Evolutionary conservation across 2,113 vertebrate species (phyloP), one percentile per base, ranked within the genome.

Genomic region (Ameiurus melas): DNA sequence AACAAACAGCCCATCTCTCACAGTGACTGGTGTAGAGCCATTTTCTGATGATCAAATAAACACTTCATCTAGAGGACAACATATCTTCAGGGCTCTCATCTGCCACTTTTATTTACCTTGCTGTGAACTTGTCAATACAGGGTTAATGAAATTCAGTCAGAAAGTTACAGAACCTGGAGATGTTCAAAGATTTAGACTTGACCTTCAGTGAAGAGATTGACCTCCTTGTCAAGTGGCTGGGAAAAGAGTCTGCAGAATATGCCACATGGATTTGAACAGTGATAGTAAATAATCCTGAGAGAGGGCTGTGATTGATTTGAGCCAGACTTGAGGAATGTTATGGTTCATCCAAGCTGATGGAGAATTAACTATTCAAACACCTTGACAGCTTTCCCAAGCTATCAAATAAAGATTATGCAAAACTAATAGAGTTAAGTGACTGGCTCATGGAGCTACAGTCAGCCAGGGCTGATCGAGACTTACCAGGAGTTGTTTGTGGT

Each of bases 191-290:
- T 13, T 25, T 78, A 53, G 25, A 77, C 17, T 20, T 89, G 12
- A 84, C 43, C 13, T 19, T 9, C 16, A 70, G 85, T 25, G 58
- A 90, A 71, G 89, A 90, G 12, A 86, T 90, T 4, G 60, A 89
- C 30, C 47, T 86, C 1, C n/a, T 89, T 25, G 14, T 80, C 22
- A 89, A 86, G 39, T 89, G 66, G 85, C 78, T 86, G 27, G 85
- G 85, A 7, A 57, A 55, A 19, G 39, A 87, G 25, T 84, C 85
- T 57, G 79, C 84, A 55, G 84, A 55, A 55, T 58, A 55, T 81
- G 83, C 75, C 84, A 88, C 79, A 81, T 86, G 55, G 62, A 51
- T 85, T 64, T 36, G 77, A 17, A 20, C 73, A 1, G 20, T 62
- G 7, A 58, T 20, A 5, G 14, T 20, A 58, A 62, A 62, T 62